Evolutionary conservation across 2,888 invertebrate genomes (phyloP).

Genomic region (Carcina quercana): DNA sequence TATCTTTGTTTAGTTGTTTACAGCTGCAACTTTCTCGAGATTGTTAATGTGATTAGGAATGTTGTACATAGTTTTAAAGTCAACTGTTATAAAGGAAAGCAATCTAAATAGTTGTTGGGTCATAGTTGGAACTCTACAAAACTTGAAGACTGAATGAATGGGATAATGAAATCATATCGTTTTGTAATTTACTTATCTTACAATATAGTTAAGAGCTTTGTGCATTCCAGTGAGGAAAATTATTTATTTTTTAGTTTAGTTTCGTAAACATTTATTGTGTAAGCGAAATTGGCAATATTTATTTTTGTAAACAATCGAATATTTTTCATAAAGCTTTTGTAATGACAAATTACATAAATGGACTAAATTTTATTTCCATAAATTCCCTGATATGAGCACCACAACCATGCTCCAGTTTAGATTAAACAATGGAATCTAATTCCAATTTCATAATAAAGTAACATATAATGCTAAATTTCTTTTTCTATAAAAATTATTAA

Average conservation of each 20-base stretch:
- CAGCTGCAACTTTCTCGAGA: constrained; percentile 42
- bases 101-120: constrained; percentile 61
- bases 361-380: no score
- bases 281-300: constrained; percentile 1
- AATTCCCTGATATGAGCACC: constrained; percentile 3
- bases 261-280: background rate
- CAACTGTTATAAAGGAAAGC: constrained; percentile 50
- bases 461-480: no score
- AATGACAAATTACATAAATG: no score
- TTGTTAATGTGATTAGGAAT: constrained; percentile 45
- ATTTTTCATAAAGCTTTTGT: background rate
- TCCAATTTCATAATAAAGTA: background rate
- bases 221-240: constrained; percentile 43
- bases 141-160: constrained; percentile 70
- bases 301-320: background rate
- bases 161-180: constrained; percentile 70
- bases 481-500: no score
- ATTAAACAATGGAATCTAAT: no score
- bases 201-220: constrained; percentile 58
- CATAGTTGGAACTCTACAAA: constrained; percentile 66
- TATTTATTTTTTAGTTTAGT: constrained; percentile 20
- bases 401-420: no score
- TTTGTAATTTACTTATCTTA: constrained; percentile 67
- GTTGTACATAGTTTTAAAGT: constrained; percentile 54
- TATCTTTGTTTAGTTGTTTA: constrained; percentile 32